Evolutionary conservation across 2,113 vertebrate genomes (phyloP), one percentile per base, ranked within the genome.

Genomic region (Amblyornis subalaris): DNA sequence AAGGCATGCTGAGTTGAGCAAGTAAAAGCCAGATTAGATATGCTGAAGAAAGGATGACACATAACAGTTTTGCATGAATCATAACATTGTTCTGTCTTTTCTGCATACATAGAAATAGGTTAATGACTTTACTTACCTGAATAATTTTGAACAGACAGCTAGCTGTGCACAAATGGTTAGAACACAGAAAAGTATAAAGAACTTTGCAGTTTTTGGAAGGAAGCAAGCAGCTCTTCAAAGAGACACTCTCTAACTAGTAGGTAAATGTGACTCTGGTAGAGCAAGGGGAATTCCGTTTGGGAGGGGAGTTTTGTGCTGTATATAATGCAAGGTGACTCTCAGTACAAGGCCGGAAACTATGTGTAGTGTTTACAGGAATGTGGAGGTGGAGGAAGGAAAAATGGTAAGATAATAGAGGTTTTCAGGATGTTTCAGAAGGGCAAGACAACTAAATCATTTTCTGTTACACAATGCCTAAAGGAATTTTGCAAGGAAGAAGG

Each of bases 401-500:
- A 65, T 19, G 10, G 11, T 78, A 74, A 58, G 69, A 51, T 61
- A n/a, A 40, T 69, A 51, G 47, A 78, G 33, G 42, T 57, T 91
- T 75, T 85, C 48, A 44, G 38, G 42, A 35, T 79, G 24, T 87
- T 87, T 75, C 54, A 62, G 66, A 40, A 60, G 73, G 64, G 21
- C n/a, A 33, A 31, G 44, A 72, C n/a, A 61, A 26, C 25, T 15
- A 61, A 90, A 26, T 87, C 7, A 20, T 67, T 67, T 47, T 53
- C 38, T 17, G 26, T 69, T 73, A 40, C 11, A 31, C 50, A 76
- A 23, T 76, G 24, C 42, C 10, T 54, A 35, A 35, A 35, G 65
- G 80, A 65, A 28, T 88, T 79, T 53, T 82, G 28, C 19, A 42
- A 62, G 67, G 66, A 91, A 45, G 44, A 94, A 84, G 67, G 85